Percentiles rank a stretch among this genome's conserved stretches.
These are phyloP conservation scores for Nymphalis urticae DNA, from an alignment of 2,888 invertebrate species.

Conservation along the genomic window DNA sequence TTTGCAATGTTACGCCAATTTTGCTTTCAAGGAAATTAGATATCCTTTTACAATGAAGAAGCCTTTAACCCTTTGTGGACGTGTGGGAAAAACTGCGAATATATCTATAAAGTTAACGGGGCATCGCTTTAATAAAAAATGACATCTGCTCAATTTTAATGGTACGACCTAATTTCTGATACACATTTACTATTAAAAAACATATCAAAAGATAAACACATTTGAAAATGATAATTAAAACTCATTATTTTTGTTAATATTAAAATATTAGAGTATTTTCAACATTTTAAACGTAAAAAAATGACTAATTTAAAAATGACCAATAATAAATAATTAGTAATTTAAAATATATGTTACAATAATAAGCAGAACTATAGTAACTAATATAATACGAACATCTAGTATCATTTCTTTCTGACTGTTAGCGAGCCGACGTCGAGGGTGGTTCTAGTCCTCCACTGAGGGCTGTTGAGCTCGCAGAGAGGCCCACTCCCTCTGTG, in stretches of 20 bases:
- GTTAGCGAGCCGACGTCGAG: constrained; percentile 31
- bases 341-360: neutral
- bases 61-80: constrained; percentile 71
- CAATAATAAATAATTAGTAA: no score
- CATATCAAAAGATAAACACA: no score
- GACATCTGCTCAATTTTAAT: constrained; percentile 23
- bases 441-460: constrained; percentile 31
- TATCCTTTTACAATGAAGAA: constrained; percentile 75
- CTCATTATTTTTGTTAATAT: no score
- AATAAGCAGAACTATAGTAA: constrained; percentile 14
- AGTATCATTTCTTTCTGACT: constrained; percentile 32
- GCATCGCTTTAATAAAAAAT: constrained; percentile 21
- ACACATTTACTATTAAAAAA: no score
- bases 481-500: constrained; percentile 34
- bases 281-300: no score
- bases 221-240: no score
- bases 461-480: constrained; percentile 30
- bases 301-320: no score
- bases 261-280: no score
- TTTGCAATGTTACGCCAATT: constrained; percentile 79
- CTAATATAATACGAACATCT: constrained; percentile 28
- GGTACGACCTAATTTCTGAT: constrained; percentile 4
- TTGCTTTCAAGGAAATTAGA: constrained; percentile 81
- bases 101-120: constrained; percentile 27
- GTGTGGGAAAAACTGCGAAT: constrained; percentile 67